Evolutionary conservation across 2,113 vertebrate species (phyloP), one percentile per base, ranked within the genome.

Genomic region (Anarhynchus alexandrinus): DNA sequence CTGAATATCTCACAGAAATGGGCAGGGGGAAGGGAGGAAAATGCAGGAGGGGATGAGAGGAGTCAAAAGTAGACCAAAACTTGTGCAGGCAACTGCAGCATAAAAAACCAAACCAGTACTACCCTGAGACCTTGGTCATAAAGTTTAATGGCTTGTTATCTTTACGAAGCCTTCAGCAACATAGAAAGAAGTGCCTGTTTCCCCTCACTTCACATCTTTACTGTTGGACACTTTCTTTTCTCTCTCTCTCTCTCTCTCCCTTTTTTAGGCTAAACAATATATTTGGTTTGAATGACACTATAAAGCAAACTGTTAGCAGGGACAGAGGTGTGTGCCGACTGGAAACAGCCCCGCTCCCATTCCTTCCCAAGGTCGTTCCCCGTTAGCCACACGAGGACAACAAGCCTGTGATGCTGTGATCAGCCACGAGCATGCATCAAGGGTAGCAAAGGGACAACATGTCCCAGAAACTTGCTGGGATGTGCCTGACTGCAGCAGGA

Each of bases 121-220:
- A 67, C 21, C 43, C 22, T 34, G 30, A 84, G 65, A 81, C 52
- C 11, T 36, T 71, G 14, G 27, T 74, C 76, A 67, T 93, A 80
- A 97, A 86, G 34, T 81, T 88, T 93, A 94, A 78, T 78, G 55
- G 51, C 23, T 92, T 88, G 59, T 86, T 95, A 93, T 88, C 64
- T 83, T 52, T 74, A 71, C 0, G 0, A 65, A 93, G 58, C n/a
- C 55, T 93, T 88, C 85, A 93, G 62, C 67, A 76, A 36, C 45
- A 32, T 8, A 81, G 62, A 45, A 85, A 32, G 55, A 92, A 92
- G 45, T 32, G 62, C 55, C 79, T 90, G 67, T 42, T 94, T 88
- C 70, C 67, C 45, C 45, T 92, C 79, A 66, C 34, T 88, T 88
- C 71, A 77, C 55, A 42, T 88, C 55, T 86, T 93, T 43, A 40